A percentile compares a stretch with the other conserved stretches of the same genome.
phyloP scores from a whole-genome alignment of 2,797 vertebrate genomes.

The Falco berigora region DNA sequence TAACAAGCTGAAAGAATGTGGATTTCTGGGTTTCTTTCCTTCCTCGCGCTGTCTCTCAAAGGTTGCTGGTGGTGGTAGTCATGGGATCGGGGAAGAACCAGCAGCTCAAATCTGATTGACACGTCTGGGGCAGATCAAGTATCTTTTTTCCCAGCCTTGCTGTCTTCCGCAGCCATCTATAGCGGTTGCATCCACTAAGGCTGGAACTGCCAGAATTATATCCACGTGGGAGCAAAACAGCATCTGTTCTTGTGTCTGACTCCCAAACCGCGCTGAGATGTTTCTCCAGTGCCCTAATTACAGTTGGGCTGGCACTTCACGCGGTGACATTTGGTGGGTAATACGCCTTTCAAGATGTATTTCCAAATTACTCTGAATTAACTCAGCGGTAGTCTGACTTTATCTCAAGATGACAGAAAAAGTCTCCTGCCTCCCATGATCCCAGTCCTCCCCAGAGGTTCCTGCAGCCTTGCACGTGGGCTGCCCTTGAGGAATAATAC shows the following conservation, averaged over 20 bases:
- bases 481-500: not conserved
- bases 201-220: not conserved
- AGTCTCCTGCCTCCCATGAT: not conserved
- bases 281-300: not conserved
- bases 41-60: rapidly evolving
- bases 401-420: too few relatives aligned
- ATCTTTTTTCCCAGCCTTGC: not conserved
- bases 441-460: rapidly evolving
- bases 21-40: not conserved
- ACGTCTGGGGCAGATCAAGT: rapidly evolving
- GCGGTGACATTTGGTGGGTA: not conserved
- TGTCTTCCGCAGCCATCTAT: not conserved
- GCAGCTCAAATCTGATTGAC: not conserved
- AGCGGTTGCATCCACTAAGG: not conserved
- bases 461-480: not conserved
- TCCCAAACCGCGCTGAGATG: not conserved
- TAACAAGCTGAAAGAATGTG: rapidly evolving
- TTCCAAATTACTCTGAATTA: not conserved
- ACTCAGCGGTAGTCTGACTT: not conserved
- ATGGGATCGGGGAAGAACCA: not conserved
- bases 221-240: not conserved
- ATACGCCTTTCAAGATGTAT: not conserved
- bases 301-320: not conserved
- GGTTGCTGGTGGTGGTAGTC: rapidly evolving
- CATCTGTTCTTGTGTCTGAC: not conserved